Evolutionary conservation across 1,140 invertebrate species (phyloP).

Genomic region (Neodiprion virginianus): DNA sequence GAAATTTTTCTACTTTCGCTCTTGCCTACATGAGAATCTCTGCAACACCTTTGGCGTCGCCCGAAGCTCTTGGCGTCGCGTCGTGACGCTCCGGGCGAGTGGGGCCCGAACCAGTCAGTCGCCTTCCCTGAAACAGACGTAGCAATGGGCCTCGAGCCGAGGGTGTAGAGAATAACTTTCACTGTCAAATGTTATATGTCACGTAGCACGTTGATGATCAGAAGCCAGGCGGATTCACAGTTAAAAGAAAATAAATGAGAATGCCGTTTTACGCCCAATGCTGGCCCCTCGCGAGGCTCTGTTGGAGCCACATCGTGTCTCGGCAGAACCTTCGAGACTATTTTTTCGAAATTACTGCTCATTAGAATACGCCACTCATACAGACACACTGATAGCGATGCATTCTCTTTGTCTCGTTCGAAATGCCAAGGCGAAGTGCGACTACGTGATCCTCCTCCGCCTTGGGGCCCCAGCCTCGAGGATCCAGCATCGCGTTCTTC

Average conservation of each 20-base stretch:
- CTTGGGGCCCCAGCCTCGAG: background rate
- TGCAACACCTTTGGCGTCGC: background rate
- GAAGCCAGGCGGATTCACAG: background rate
- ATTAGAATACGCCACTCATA: no score
- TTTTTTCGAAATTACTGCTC: no score
- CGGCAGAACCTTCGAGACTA: no score
- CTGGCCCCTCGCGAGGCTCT: no score
- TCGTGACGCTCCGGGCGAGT: background rate
- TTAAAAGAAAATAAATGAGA: no score
- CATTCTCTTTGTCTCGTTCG: background rate
- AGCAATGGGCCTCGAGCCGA: conserved; percentile 16
- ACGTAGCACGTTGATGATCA: conserved; percentile 34
- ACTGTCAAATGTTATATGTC: conserved; percentile 44
- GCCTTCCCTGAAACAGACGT: background rate
- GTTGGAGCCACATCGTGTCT: no score
- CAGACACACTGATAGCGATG: background rate
- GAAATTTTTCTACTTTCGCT: background rate
- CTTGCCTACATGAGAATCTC: background rate
- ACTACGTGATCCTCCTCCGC: background rate
- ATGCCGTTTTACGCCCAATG: no score
- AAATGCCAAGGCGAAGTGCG: conserved; percentile 6
- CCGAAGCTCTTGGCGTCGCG: background rate
- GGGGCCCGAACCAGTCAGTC: background rate
- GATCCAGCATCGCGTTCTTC: background rate
- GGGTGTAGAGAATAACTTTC: conserved; percentile 36